These are phyloP conservation scores for Dryadula phaetusa DNA, from an alignment of 2,888 invertebrate genomes.

Conservation along the genomic window DNA sequence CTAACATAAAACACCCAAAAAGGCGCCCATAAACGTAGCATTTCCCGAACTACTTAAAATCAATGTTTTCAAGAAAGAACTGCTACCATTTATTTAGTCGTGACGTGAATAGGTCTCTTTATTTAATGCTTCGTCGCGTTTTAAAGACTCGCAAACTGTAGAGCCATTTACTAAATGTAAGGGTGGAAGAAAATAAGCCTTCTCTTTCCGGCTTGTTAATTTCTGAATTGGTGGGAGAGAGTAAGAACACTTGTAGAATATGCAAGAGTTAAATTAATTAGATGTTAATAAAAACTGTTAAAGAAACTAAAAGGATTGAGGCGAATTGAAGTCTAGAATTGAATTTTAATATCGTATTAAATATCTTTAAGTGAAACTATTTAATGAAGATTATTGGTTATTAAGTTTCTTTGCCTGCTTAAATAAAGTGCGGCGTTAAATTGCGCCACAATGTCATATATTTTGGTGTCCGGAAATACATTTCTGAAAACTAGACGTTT, in stretches of 20 bases:
- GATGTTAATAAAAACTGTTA: conserved; percentile 25
- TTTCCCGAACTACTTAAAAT: conserved; percentile 33
- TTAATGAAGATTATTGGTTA: too few species aligned
- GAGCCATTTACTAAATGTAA: conserved; percentile 69
- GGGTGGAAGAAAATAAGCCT: conserved; percentile 60
- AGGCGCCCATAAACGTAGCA: conserved; percentile 25
- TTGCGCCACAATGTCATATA: too few species aligned
- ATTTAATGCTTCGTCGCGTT: conserved; percentile 74
- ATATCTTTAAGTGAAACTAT: too few species aligned
- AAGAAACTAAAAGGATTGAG: conserved; percentile 5
- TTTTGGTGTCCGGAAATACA: too few species aligned
- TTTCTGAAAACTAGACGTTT: too few species aligned
- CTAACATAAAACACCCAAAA: conserved; percentile 22
- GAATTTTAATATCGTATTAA: too few species aligned
- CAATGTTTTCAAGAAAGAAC: conserved; percentile 34
- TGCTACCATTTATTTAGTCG: conserved; percentile 51
- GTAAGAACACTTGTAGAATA: conserved; percentile 27
- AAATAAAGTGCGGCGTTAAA: too few species aligned
- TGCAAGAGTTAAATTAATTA: conserved; percentile 32
- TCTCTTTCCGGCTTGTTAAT: conserved; percentile 59
- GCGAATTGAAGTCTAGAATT: background rate
- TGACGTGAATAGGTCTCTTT: conserved; percentile 63
- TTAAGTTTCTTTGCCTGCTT: too few species aligned
- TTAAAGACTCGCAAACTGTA: conserved; percentile 65
- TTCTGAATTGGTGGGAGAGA: conserved; percentile 48